Base-by-base conservation (phyloP, 23 tunicate genomes). In the Halocynthia aurantium region DNA sequence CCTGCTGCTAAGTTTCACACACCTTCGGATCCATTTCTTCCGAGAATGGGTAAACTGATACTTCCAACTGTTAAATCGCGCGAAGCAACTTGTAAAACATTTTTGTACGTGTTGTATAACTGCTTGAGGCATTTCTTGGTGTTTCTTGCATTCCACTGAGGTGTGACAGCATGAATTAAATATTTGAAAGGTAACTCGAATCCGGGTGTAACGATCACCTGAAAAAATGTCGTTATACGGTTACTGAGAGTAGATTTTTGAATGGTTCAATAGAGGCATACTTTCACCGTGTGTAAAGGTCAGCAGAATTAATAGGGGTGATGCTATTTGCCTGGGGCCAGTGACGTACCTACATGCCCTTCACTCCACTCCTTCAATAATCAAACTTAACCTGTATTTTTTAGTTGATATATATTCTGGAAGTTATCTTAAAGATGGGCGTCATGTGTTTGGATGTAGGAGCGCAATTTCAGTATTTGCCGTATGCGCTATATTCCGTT, bases 171-270 rank as follows among this genome's bases (percentile, higher is more conserved):
- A 79, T 92, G 98, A 51, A 92, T 75, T 51, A 92, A 78, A 61
- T 86, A 80, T 10, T 7, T 57, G 58, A 78, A 70, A 17, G 88
- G 87, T n/a, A 92, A 75, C 11, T 84, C 81, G 53, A 86, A 82
- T 56, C 93, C 77, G 62, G 98, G 86, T 11, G 98, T 92, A 70
- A 92, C 88, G n/a, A 92, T 67, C 57, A 82, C 92, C 98, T 92
- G 65, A 9, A 52, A 63, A 63, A 22, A 31, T 1, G 44, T 31
- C 44, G 44, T 31, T 31, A 31, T 0, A 31, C 1, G 44, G 44
- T 31, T 31, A 31, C 21, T 15, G 72, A 19, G 12, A 68, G 21
- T 68, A 31, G 44, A 31, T 31, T 0, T n/a, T 31, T 31, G 44
- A 31, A 31, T 31, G 44, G 44, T 31, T 31, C 44, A 1, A 31